phyloP scores from a whole-genome alignment of 2,888 invertebrate genomes.

The Chaitophorus viminalis region DNA sequence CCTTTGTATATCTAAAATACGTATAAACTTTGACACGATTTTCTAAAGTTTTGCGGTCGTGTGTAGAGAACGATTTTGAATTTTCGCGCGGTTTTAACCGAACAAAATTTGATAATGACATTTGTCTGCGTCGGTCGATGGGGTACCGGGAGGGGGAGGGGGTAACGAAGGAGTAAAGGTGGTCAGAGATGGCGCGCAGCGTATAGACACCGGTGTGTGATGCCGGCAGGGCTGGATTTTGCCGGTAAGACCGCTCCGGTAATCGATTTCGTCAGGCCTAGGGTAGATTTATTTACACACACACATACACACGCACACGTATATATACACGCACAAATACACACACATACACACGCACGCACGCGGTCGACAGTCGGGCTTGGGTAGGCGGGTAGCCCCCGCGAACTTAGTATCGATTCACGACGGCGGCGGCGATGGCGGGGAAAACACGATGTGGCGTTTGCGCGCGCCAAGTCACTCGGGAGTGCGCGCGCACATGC shows the following conservation, averaged over 20 bases:
- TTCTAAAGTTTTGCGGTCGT: too few species aligned
- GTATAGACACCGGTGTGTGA: not conserved
- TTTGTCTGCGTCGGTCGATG: too few species aligned
- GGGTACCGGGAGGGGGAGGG: too few species aligned
- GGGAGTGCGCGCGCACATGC: not conserved
- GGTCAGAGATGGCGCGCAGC: too few species aligned
- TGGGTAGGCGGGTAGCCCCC: too few species aligned
- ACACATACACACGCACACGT: not conserved
- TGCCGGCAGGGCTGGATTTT: not conserved
- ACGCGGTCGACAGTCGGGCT: not conserved
- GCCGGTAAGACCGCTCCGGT: not conserved
- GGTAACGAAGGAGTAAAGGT: too few species aligned
- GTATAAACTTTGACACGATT: too few species aligned
- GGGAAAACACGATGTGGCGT: not conserved
- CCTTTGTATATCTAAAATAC: too few species aligned
- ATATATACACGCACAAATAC: too few species aligned
- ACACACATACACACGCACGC: not conserved
- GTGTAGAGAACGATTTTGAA: not conserved
- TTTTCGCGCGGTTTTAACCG: not conserved
- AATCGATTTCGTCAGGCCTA: constrained; percentile 37
- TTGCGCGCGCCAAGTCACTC: not conserved
- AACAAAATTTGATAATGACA: not conserved
- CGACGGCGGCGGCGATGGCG: not conserved
- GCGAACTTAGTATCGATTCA: constrained; percentile 47
- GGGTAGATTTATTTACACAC: not conserved